Base-by-base conservation (phyloP, 1,140 invertebrate species). In the Octopus sinensis region DNA sequence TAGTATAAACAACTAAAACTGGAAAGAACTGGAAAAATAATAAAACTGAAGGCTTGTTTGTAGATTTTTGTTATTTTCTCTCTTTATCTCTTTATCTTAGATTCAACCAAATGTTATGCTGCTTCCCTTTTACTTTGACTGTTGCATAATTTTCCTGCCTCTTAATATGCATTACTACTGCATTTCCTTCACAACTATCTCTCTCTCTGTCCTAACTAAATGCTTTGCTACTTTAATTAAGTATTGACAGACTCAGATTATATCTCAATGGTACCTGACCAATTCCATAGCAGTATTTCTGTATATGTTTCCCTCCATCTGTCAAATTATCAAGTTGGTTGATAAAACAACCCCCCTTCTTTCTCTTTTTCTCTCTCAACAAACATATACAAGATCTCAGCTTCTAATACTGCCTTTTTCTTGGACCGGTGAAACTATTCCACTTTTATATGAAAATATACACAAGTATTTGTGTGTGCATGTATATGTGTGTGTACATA, bases 1-100 rank as follows among this genome's bases (percentile, higher is more conserved):
- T 43, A 43, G 30, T 43, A 43, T 43, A 43, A 43, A 43, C 30
- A 43, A 43, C 30, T 43, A 43, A 43, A 43, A 43, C 30, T 43
- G 30, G 30, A 43, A 43, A 43, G 30, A 43, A 43, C 30, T 43
- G 30, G 30, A 43, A 43, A 43, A 43, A 43, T 43, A 73, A 73
- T 73, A 73, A 73, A 73, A 73, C 17, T 73, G 68, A 73, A 73
- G 68, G 68, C 17, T 73, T 73, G 68, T 73, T 73, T 73, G 17
- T 73, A 73, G 68, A 73, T 12, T 73, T 23, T 73, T 73, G 68
- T 73, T 73, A 7, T 73, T 73, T 73, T 6, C 68, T 73, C 4
- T 73, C 68, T 23, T 73, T 43, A 43, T 43, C 30, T 0, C 30
- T 0, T 43, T 43, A 43, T 43, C 30, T 43, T 43, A 43, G 30